A percentile compares a stretch with the other conserved stretches of the same genome.
phyloP scores from a whole-genome alignment of 2,888 invertebrate species.

The Synanthedon andrenaeformis region DNA sequence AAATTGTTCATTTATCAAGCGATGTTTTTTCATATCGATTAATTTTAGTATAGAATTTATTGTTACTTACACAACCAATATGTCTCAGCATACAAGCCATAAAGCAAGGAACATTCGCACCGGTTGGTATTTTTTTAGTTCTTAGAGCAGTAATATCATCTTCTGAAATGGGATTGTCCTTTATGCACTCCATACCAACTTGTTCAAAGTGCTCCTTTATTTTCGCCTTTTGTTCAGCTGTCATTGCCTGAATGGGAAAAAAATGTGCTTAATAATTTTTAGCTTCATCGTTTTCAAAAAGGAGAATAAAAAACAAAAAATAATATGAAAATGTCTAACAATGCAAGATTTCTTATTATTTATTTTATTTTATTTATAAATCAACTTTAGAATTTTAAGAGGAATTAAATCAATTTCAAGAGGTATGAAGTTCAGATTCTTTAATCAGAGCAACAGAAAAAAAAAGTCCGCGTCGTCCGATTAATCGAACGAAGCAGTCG shows the following conservation, averaged over 20 bases:
- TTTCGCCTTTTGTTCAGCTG: conserved; percentile 36
- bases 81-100: conserved; percentile 45
- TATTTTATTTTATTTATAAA: too few species aligned
- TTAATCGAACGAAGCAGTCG: too few species aligned
- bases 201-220: conserved; percentile 40
- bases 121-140: conserved; percentile 26
- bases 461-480: too few species aligned
- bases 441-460: too few species aligned
- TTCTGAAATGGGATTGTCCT: conserved; percentile 26
- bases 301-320: background rate
- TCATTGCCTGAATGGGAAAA: conserved; percentile 34
- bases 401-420: too few species aligned
- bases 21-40: background rate
- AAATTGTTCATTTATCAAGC: background rate
- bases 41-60: background rate
- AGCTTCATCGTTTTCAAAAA: background rate
- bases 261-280: background rate
- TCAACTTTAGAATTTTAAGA: too few species aligned
- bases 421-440: too few species aligned
- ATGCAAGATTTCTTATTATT: too few species aligned
- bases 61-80: conserved; percentile 39
- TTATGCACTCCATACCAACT: conserved; percentile 35
- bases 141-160: conserved; percentile 36
- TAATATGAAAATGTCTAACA: background rate
- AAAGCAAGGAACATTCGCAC: conserved; percentile 46